phyloP scores from a whole-genome alignment of 2,888 invertebrate genomes.

The Malthinus seriepunctatus region DNA sequence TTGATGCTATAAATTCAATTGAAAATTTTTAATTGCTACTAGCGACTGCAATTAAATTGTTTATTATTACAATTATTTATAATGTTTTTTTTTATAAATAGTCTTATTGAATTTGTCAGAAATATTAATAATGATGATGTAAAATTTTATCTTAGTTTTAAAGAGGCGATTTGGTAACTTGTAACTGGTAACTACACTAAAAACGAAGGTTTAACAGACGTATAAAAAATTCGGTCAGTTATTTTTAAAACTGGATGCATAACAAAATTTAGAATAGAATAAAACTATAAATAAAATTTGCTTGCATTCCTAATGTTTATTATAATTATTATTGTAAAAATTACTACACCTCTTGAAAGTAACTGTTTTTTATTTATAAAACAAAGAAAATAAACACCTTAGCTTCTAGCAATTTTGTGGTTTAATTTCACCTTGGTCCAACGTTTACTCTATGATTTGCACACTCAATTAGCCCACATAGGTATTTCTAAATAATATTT shows the following conservation, averaged over 20 bases:
- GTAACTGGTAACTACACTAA: too few species aligned
- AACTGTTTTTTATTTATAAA: too few species aligned
- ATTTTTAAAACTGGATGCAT: slow-evolving; percentile 8
- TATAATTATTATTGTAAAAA: too few species aligned
- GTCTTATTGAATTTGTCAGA: not conserved
- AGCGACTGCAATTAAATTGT: not conserved
- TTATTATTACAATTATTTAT: too few species aligned
- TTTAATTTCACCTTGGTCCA: not conserved
- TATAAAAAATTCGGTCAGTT: slow-evolving; percentile 19
- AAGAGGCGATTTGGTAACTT: not conserved
- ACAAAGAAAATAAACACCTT: too few species aligned
- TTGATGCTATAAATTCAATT: not conserved
- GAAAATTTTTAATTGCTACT: not conserved
- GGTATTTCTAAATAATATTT: not conserved
- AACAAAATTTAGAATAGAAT: slow-evolving; percentile 3
- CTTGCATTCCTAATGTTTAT: not conserved
- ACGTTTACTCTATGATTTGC: not conserved
- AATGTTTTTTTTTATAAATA: too few species aligned
- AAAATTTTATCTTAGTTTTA: not conserved
- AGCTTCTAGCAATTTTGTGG: not conserved
- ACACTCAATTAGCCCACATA: slow-evolving; percentile 2
- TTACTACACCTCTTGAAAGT: too few species aligned
- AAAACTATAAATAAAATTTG: not conserved
- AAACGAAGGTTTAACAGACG: not conserved
- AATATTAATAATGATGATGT: slow-evolving; percentile 1